Evolutionary conservation across 2,888 invertebrate species (phyloP), one percentile per base, ranked within the genome.

Genomic region (Macrosiphum euphorbiae): DNA sequence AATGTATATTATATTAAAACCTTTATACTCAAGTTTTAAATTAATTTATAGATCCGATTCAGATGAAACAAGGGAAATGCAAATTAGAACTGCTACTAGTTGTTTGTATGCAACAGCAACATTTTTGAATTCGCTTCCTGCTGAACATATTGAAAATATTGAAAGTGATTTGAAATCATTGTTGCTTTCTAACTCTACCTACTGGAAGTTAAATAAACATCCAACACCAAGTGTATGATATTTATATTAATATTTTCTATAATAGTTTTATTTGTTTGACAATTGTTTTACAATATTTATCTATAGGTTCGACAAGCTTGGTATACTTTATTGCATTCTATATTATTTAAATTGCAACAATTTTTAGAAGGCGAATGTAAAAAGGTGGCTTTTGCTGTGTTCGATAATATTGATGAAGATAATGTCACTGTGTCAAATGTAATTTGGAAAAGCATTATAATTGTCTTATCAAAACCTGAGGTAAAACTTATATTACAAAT

Each of bases 361-460:
- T 94, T 94, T 92, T 86, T 95, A 87, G 94, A 94, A 92, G 85
- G 94, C 67, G 94, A 94, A 94, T 90, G 88, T 84, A 94, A 95
- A 94, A 94, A 94, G 88, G 89, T 95, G 26, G 94, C 94, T 55
- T 90, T 91, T 86, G 89, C 94, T n/a, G 94, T 94, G 47, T 95
- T 95, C 98, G 3, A 94, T 41, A 97, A 96, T 95, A 96, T 98
- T 90, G 97, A 97, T 95, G 97, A 98, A 95, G 96, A 96, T 44
- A 98, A 98, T 95, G 97, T 97, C 4, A 95, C 96, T 47, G 97
- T 97, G 52, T 96, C 97, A 91, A 96, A 97, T 0, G 96, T 97
- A 94, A 96, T 98, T 50, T 98, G 98, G 98, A 97, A 97, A 90
- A 94, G 90, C 35, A 94, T 94, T 90, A n/a, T 90, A 86, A 86